Evolutionary conservation across 2,888 invertebrate genomes (phyloP), one percentile per base, ranked within the genome.

Genomic region (Hypomecis atomaria): DNA sequence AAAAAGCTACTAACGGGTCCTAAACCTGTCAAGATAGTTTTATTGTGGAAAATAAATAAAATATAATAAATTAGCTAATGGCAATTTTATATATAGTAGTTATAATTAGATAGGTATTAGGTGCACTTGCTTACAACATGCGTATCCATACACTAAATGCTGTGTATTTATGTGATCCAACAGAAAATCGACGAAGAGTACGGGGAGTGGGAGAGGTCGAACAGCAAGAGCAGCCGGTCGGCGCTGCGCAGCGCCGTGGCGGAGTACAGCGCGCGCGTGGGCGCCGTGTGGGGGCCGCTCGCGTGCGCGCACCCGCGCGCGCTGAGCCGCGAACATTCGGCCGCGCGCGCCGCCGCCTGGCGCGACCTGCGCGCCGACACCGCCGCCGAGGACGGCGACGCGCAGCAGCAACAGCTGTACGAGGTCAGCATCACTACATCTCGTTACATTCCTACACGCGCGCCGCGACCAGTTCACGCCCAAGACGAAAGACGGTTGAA

Each of bases 281-380:
- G n/a, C 84, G 86, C 33, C 48, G 65, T 57, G 52, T 48, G 49
- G 53, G 59, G 64, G 8, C 40, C 48, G 56, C 43, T 47, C 53
- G 49, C 54, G 33, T 53, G 65, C 40, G 9, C 58, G 54, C 66
- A 67, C n/a, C 66, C 69, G 48, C 50, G 33, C 42, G 42, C 23
- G 9, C 53, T 65, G 43, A 59, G 44, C 10, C 23, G 43, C 23
- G 66, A 62, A 50, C 69, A 71, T 47, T 13, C 8, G 23, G 34
- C 0, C 10, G 70, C 66, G 53, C 37, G 58, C 49, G 38, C 6
- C 0, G 43, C 37, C 9, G 70, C 62, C 7, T 37, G 62, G 8
- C 50, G 42, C 5, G 61, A 63, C 43, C 52, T 55, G 38, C 62
- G 62, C 8, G 37, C 63, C 0, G 42, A 34, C 2, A 52, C 44